Percentiles rank a stretch among this genome's conserved stretches.
Evolutionary conservation across 1,140 invertebrate species (phyloP).

Genomic region (Drosophila ercepeae): DNA sequence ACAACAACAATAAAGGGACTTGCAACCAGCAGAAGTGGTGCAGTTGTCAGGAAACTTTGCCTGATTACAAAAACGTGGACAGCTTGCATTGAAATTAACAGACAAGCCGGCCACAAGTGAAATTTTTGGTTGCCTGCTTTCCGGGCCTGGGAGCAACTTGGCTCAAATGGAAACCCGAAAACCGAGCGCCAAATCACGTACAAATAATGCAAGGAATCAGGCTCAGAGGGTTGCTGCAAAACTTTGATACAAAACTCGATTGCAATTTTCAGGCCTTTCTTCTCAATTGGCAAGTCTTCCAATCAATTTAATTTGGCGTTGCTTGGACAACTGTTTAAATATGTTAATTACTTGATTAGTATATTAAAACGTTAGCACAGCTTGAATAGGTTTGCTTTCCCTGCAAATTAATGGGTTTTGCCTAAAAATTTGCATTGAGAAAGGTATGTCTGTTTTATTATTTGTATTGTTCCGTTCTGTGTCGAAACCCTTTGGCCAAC

Average conservation of each 20-base stretch:
- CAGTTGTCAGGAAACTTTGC: slow-evolving; percentile 77
- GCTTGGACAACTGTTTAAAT: neutral
- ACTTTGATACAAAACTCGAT: neutral
- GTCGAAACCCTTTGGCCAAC: neutral
- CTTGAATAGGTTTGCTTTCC: neutral
- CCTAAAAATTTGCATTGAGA: neutral
- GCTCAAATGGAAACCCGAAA: slow-evolving; percentile 3
- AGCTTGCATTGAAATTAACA: slow-evolving; percentile 76
- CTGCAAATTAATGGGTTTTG: neutral
- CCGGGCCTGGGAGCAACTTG: slow-evolving; percentile 36
- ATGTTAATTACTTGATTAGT: no score
- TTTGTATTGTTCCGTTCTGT: no score
- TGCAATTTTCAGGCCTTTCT: neutral
- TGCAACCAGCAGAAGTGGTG: slow-evolving; percentile 30
- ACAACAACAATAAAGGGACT: slow-evolving; percentile 17
- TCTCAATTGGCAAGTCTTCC: neutral
- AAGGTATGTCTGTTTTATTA: no score
- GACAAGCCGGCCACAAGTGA: slow-evolving; percentile 73
- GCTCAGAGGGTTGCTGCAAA: slow-evolving; percentile 2
- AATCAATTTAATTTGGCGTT: neutral
- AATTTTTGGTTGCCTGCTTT: slow-evolving; percentile 65
- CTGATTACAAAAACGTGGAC: slow-evolving; percentile 78
- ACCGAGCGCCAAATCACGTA: slow-evolving; percentile 55
- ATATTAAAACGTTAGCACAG: neutral
- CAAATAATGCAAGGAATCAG: slow-evolving; percentile 49